A percentile compares a stretch with the other conserved stretches of the same genome.
Conservation (phyloP, 2,888 invertebrate species). For the Pachydiplax longipennis region DNA sequence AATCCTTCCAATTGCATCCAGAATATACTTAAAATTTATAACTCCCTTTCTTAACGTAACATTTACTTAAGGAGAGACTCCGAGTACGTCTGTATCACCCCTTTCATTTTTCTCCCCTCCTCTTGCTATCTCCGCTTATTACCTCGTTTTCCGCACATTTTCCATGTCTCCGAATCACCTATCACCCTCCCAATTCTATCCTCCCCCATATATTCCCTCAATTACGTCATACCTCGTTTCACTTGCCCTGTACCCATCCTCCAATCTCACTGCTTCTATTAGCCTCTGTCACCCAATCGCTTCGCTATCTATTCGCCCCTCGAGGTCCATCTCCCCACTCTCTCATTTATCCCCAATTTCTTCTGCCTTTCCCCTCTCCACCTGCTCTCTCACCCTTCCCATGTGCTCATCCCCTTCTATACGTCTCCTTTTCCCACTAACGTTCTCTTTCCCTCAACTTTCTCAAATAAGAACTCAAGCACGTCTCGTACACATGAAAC, state of each 20-base stretch:
- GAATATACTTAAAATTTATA: neutral
- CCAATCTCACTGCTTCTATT: neutral
- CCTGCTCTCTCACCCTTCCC: neutral
- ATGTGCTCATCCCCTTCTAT: neutral
- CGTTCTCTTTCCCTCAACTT: neutral
- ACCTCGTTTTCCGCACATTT: conserved; percentile 9
- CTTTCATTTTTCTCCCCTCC: neutral
- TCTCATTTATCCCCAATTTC: neutral
- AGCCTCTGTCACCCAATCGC: neutral
- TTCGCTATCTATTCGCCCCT: neutral
- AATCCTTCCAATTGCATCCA: neutral
- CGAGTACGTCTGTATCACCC: no score
- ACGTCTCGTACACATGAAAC: no score
- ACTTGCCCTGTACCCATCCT: neutral
- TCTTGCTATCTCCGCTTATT: neutral
- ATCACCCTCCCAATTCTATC: neutral
- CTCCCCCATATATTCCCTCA: neutral
- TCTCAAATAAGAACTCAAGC: neutral
- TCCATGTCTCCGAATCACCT: neutral
- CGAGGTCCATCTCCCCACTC: neutral
- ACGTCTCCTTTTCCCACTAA: no score
- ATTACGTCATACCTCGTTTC: conserved; percentile 23
- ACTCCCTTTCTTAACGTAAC: neutral
- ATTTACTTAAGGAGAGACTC: no score
- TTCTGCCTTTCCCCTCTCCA: neutral